A percentile compares a stretch with the other conserved stretches of the same genome.
Conservation (phyloP, 2,797 vertebrate species). For the Malacoraja senta region DNA sequence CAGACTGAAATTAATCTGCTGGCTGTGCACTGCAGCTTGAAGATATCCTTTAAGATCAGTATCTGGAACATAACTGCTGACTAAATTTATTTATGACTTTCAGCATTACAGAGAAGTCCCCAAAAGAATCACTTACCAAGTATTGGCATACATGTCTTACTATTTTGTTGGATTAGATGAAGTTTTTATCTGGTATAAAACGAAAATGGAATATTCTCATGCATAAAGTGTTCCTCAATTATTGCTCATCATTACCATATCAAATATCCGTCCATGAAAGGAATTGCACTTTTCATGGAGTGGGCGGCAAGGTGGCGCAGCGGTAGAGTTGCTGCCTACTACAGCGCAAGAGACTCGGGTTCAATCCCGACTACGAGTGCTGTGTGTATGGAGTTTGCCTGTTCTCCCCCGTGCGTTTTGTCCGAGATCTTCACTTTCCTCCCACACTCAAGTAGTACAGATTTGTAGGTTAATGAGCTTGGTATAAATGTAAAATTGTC, state of each 20-base stretch:
- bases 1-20: conserved; percentile 2
- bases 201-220: not conserved
- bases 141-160: not conserved
- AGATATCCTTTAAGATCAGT: conserved; percentile 3
- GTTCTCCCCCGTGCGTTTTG: too few species aligned
- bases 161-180: not conserved
- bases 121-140: not conserved
- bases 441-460: too few species aligned
- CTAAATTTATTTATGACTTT: not conserved
- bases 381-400: too few species aligned
- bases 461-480: too few species aligned
- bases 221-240: conserved; percentile 44
- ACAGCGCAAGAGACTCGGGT: too few species aligned
- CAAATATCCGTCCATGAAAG: not conserved
- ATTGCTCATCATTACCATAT: conserved; percentile 46
- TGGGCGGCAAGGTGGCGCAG: too few species aligned
- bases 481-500: too few species aligned
- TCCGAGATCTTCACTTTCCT: too few species aligned
- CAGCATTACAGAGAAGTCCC: not conserved
- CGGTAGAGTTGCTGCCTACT: too few species aligned
- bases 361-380: too few species aligned
- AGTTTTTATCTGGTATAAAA: not conserved
- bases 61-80: conserved; percentile 21
- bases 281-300: not conserved
- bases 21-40: not conserved